phyloP scores from a whole-genome alignment of 2,888 invertebrate genomes.

The Heliconius erato region DNA sequence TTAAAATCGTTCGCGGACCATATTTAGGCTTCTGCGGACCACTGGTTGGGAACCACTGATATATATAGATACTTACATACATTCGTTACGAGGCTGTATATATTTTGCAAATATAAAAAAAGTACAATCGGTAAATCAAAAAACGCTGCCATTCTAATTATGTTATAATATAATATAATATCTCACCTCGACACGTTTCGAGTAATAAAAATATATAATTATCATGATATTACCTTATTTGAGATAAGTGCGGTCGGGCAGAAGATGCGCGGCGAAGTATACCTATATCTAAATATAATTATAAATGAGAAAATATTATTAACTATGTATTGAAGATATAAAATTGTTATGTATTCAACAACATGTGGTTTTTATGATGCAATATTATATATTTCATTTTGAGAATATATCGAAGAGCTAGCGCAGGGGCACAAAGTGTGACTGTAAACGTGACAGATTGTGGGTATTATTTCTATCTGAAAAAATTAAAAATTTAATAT shows the following conservation, averaged over 20 bases:
- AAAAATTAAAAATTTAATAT: too few relatives aligned
- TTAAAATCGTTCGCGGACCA: too few relatives aligned
- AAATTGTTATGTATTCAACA: too few relatives aligned
- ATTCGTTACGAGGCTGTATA: neutral
- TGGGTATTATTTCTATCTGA: too few relatives aligned
- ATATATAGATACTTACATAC: too few relatives aligned
- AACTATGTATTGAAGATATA: neutral
- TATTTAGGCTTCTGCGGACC: too few relatives aligned
- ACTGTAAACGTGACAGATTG: too few relatives aligned
- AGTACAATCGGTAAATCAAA: neutral
- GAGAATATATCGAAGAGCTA: neutral
- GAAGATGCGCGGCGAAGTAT: neutral
- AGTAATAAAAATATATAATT: conserved; percentile 52
- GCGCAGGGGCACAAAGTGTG: too few relatives aligned
- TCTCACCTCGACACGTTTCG: conserved; percentile 60
- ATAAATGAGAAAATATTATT: neutral
- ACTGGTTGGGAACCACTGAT: too few relatives aligned
- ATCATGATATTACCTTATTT: neutral
- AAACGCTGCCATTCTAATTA: neutral
- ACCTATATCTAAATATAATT: neutral
- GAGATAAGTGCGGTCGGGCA: neutral
- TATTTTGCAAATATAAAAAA: neutral
- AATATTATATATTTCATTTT: neutral
- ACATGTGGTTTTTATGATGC: neutral
- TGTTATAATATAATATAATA: conserved; percentile 51